These are phyloP conservation scores for Cepaea hortensis DNA, from an alignment of 2,888 invertebrate genomes.

Conservation along the genomic window DNA sequence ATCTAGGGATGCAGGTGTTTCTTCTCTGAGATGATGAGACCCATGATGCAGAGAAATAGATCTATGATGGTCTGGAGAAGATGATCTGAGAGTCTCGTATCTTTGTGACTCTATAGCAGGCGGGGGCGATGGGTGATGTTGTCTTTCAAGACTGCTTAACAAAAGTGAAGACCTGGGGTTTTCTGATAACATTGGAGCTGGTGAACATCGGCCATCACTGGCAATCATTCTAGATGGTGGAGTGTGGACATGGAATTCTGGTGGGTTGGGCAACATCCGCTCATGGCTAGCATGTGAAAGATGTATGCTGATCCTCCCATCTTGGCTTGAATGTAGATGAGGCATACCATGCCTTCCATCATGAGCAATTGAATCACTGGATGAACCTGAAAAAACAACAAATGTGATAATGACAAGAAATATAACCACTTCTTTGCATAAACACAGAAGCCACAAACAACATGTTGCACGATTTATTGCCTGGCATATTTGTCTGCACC, in stretches of 20 bases:
- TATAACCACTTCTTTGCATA: no score
- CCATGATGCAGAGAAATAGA: slow-evolving; percentile 6
- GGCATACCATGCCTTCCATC: slow-evolving; percentile 28
- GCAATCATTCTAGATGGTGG: neutral
- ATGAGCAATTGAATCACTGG: slow-evolving; percentile 15
- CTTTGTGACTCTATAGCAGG: slow-evolving; percentile 24
- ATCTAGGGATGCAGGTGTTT: slow-evolving; percentile 2
- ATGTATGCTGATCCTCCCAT: neutral
- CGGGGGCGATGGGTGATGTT: slow-evolving; percentile 5
- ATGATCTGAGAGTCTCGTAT: slow-evolving; percentile 6
- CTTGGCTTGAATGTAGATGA: neutral
- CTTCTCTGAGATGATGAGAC: slow-evolving; percentile 20
- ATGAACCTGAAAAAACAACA: slow-evolving; percentile 11
- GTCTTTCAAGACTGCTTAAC: neutral
- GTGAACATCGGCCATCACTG: slow-evolving; percentile 7
- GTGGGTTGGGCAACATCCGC: slow-evolving; percentile 10
- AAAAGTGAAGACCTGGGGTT: slow-evolving; percentile 16
- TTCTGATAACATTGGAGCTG: neutral
- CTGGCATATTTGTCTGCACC: no score
- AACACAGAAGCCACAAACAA: no score
- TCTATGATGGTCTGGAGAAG: slow-evolving; percentile 16
- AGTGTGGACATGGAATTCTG: neutral
- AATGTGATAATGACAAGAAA: neutral
- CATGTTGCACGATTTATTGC: no score
- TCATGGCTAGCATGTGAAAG: slow-evolving; percentile 8